Evolutionary conservation across 35 echinoderm and acorn worm genomes (phyloP).

Genomic region (Apostichopus parvimensis): DNA sequence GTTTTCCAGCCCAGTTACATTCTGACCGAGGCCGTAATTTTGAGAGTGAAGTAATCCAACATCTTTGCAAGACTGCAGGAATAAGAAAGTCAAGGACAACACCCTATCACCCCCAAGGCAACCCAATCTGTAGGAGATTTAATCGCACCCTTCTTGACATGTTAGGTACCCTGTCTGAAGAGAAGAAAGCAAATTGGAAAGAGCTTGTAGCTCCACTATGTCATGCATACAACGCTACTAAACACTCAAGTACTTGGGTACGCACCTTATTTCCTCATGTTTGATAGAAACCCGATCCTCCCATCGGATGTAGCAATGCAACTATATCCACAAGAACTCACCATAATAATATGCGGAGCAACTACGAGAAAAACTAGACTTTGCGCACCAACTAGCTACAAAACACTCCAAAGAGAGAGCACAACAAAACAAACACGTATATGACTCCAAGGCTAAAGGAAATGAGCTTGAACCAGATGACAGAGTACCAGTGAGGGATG

Average conservation of each 20-base stretch:
- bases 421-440: constrained; percentile 20
- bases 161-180: background rate
- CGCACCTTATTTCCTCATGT: constrained; percentile 62
- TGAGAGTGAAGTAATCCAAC: constrained; percentile 39
- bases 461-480: constrained; percentile 59
- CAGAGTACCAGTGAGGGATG: constrained; percentile 70
- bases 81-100: constrained; percentile 57
- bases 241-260: constrained; percentile 24
- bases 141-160: constrained; percentile 30
- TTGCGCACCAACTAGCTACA: constrained; percentile 27
- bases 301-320: background rate
- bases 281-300: constrained; percentile 58
- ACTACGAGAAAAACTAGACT: constrained; percentile 19
- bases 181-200: too few relatives aligned
- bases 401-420: background rate
- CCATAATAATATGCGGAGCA: too few relatives aligned
- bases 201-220: too few relatives aligned
- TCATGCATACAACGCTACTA: constrained; percentile 25
- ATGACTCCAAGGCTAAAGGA: constrained; percentile 39
- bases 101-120: constrained; percentile 69
- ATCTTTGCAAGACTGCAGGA: constrained; percentile 37
- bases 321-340: too few relatives aligned
- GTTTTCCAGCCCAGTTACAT: constrained; percentile 46
- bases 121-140: constrained; percentile 17
- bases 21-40: constrained; percentile 65